Conservation (phyloP, 2,888 invertebrate genomes). For the Monopis laevigella region DNA sequence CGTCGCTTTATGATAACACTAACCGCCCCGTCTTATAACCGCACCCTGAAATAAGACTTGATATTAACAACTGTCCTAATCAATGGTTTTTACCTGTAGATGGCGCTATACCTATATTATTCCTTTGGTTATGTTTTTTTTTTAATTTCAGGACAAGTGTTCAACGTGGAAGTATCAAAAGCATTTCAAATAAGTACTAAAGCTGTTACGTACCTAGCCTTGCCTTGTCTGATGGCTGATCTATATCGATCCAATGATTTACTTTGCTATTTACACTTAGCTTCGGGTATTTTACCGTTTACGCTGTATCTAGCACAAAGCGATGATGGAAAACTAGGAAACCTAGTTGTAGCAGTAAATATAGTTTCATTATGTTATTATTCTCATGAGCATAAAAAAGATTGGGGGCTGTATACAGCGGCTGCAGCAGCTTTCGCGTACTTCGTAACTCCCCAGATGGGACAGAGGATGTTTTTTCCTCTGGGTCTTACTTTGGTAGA, state of each 20-base stretch:
- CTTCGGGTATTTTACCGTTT: slow-evolving; percentile 46
- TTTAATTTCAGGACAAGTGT: slow-evolving; percentile 31
- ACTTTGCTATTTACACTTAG: slow-evolving; percentile 32
- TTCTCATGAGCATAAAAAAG: slow-evolving; percentile 28
- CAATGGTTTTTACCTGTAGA: no score
- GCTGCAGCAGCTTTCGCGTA: slow-evolving; percentile 38
- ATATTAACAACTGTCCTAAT: no score
- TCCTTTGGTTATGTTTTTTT: not conserved
- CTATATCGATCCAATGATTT: slow-evolving; percentile 29
- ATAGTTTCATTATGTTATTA: slow-evolving; percentile 36
- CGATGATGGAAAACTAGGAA: slow-evolving; percentile 35
- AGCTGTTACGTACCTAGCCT: slow-evolving; percentile 38
- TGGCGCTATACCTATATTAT: no score
- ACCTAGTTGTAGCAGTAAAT: slow-evolving; percentile 38
- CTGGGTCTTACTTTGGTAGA: slow-evolving; percentile 39
- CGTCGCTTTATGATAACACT: no score
- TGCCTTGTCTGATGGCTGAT: slow-evolving; percentile 49
- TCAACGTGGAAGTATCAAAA: slow-evolving; percentile 34
- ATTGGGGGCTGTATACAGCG: slow-evolving; percentile 47
- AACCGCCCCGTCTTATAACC: no score
- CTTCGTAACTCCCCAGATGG: slow-evolving; percentile 27
- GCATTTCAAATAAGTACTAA: slow-evolving; percentile 33
- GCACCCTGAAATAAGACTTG: no score
- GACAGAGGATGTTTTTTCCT: slow-evolving; percentile 35
- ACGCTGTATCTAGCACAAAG: slow-evolving; percentile 32